Conservation (phyloP, 2,888 invertebrate genomes). For the Sisyra nigra region DNA sequence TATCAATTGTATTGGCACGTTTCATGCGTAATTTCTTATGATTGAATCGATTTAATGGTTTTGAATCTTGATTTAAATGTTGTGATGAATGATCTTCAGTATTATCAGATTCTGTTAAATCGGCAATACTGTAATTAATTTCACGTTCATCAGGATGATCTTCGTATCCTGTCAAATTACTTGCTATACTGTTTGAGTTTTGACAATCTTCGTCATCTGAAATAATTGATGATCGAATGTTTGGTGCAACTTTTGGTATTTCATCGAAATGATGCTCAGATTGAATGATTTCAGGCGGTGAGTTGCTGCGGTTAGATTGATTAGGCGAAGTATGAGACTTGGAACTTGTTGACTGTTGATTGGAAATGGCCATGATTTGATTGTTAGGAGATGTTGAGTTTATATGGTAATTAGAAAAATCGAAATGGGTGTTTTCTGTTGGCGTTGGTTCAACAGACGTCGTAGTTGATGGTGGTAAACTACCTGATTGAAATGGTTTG, state of each 20-base stretch:
- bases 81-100: constrained; percentile 7
- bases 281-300: no score
- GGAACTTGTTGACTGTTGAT: neutral
- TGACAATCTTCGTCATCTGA: neutral
- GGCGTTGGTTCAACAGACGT: constrained; percentile 23
- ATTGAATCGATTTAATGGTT: constrained; percentile 30
- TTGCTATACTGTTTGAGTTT: neutral
- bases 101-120: constrained; percentile 1
- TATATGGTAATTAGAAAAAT: neutral
- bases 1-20: constrained; percentile 77
- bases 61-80: constrained; percentile 18
- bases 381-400: neutral
- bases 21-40: constrained; percentile 65
- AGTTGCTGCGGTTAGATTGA: neutral
- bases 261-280: neutral
- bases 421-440: constrained; percentile 20
- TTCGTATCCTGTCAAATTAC: neutral
- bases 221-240: constrained; percentile 1
- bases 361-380: neutral
- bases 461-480: constrained; percentile 18
- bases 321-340: neutral
- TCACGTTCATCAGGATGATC: neutral
- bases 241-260: neutral
- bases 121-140: no score
- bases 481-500: constrained; percentile 20